These are phyloP conservation scores for Naso thynnoides DNA, from an alignment of 2,797 vertebrate species.

Conservation along the genomic window DNA sequence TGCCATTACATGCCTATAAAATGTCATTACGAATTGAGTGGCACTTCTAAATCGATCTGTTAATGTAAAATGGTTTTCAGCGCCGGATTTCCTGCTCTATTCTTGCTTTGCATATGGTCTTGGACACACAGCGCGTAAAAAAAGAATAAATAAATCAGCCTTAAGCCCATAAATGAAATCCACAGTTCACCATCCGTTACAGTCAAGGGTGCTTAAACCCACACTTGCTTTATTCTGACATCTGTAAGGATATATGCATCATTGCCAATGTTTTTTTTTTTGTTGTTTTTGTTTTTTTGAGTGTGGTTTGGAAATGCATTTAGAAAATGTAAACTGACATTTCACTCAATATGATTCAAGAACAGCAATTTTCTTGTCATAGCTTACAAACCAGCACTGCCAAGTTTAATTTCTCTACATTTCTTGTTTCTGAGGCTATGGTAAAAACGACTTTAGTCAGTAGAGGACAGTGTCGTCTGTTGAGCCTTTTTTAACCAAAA, in stretches of 20 bases:
- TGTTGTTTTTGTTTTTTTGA: no score
- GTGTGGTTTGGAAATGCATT: background rate
- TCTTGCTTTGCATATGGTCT: background rate
- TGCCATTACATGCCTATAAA: background rate
- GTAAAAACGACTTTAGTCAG: background rate
- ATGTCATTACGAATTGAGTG: conserved; percentile 6
- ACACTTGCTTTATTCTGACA: background rate
- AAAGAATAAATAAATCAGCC: conserved; percentile 3
- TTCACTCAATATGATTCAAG: background rate
- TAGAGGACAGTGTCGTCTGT: background rate
- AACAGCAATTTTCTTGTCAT: background rate
- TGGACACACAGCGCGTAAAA: conserved; percentile 1
- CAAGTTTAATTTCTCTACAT: background rate
- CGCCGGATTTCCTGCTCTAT: background rate
- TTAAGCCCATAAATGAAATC: conserved; percentile 16
- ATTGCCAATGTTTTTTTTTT: no score
- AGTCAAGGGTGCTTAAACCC: conserved; percentile 12
- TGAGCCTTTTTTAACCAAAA: background rate
- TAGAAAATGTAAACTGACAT: background rate
- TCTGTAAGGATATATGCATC: conserved; percentile 9
- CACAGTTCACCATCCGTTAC: conserved; percentile 7
- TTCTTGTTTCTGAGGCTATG: background rate
- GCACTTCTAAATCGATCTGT: conserved; percentile 11
- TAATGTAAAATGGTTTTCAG: background rate
- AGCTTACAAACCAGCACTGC: no score